phyloP scores from a whole-genome alignment of 2,888 invertebrate species.

The Drosophila percnosoma region DNA sequence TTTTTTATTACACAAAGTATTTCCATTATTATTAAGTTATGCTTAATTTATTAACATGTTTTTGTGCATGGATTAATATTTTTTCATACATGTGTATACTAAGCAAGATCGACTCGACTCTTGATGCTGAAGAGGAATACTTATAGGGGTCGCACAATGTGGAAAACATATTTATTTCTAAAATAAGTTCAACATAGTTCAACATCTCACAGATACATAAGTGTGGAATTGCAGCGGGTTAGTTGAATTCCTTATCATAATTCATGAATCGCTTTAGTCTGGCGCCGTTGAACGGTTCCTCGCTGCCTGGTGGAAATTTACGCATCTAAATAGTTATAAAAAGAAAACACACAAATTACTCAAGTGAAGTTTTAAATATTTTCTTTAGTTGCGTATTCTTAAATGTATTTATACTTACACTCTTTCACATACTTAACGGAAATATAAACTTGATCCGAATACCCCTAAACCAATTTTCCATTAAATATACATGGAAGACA shows the following conservation, averaged over 20 bases:
- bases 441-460: constrained; percentile 18
- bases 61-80: not conserved
- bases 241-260: constrained; percentile 84
- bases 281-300: constrained; percentile 86
- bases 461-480: constrained; percentile 39
- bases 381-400: not conserved
- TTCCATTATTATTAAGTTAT: not conserved
- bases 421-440: constrained; percentile 1
- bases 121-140: not conserved
- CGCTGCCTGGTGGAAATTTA: constrained; percentile 89
- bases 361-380: not conserved
- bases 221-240: constrained; percentile 22
- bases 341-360: constrained; percentile 8
- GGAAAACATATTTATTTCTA: not conserved
- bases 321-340: constrained; percentile 86
- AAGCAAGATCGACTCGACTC: not conserved
- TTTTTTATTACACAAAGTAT: not conserved
- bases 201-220: constrained; percentile 1
- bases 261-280: constrained; percentile 86
- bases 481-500: constrained; percentile 16
- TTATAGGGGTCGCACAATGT: not conserved
- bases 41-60: not conserved
- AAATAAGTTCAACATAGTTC: constrained; percentile 1
- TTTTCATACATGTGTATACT: not conserved
- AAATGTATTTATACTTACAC: constrained; percentile 35